Percentiles rank a stretch among this genome's conserved stretches.
phyloP scores from a whole-genome alignment of 2,113 vertebrate species.

The Tenrec ecaudatus region DNA sequence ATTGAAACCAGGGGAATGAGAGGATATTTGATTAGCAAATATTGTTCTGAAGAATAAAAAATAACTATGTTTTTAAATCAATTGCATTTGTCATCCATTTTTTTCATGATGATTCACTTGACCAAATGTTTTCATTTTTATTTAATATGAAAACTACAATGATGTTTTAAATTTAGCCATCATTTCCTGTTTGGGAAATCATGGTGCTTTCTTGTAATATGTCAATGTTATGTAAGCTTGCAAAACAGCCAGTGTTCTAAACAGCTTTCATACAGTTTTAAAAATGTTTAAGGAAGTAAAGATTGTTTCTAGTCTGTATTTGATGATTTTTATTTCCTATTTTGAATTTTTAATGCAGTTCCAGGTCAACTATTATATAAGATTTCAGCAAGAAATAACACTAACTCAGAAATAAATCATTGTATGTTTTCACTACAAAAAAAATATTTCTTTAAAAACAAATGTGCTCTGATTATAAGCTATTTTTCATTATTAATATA shows the following conservation, averaged over 20 bases:
- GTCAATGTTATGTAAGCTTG: background rate
- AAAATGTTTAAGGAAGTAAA: background rate
- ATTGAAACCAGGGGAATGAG: constrained; percentile 35
- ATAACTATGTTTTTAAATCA: background rate
- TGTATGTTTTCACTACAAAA: constrained; percentile 15
- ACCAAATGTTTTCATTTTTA: background rate
- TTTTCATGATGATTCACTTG: background rate
- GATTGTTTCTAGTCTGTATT: background rate
- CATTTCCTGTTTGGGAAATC: background rate
- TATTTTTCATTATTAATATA: constrained; percentile 29
- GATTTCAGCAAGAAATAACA: constrained; percentile 15
- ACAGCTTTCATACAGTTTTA: background rate
- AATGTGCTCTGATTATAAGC: background rate
- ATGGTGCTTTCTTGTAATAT: background rate
- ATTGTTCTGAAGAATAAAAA: constrained; percentile 49
- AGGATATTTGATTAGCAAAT: constrained; percentile 64
- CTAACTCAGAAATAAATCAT: background rate
- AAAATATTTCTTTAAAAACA: constrained; percentile 1
- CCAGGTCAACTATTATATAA: background rate
- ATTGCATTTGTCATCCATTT: background rate
- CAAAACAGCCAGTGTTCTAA: background rate
- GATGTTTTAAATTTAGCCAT: background rate
- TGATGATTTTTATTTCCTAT: background rate
- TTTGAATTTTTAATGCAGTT: background rate
- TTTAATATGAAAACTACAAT: background rate